Evolutionary conservation across 1,140 invertebrate species (phyloP).

Genomic region (Orius insidiosus): DNA sequence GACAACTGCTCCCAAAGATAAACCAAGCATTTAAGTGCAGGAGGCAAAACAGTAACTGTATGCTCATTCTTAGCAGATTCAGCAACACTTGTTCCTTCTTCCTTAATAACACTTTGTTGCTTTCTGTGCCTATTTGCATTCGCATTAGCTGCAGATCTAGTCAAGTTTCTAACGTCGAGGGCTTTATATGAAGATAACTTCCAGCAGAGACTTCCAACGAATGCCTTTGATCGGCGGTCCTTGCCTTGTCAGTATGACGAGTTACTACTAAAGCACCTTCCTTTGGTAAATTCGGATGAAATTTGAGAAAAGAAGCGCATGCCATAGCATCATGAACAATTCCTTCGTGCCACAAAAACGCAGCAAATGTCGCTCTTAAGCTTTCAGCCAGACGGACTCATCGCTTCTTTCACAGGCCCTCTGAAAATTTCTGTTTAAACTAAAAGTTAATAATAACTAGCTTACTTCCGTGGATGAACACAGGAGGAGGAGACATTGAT

Average conservation of each 20-base stretch:
- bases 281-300: conserved; percentile 75
- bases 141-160: conserved; percentile 53
- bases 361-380: conserved; percentile 82
- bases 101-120: conserved; percentile 35
- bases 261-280: conserved; percentile 59
- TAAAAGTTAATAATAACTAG: not conserved
- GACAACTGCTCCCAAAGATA: conserved; percentile 82
- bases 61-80: conserved; percentile 25
- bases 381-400: conserved; percentile 90
- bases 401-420: conserved; percentile 54
- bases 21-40: conserved; percentile 65
- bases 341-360: conserved; percentile 92
- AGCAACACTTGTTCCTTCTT: conserved; percentile 27
- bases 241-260: conserved; percentile 27
- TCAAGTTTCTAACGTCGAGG: conserved; percentile 57
- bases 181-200: conserved; percentile 59
- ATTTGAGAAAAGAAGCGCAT: conserved; percentile 88
- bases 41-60: conserved; percentile 57
- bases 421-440: too few relatives aligned
- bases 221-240: conserved; percentile 18
- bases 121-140: conserved; percentile 44
- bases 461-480: not conserved
- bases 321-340: conserved; percentile 96
- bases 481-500: conserved; percentile 11
- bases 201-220: conserved; percentile 26